Conservation (phyloP, 1,140 invertebrate species). For the Polyergus mexicanus region DNA sequence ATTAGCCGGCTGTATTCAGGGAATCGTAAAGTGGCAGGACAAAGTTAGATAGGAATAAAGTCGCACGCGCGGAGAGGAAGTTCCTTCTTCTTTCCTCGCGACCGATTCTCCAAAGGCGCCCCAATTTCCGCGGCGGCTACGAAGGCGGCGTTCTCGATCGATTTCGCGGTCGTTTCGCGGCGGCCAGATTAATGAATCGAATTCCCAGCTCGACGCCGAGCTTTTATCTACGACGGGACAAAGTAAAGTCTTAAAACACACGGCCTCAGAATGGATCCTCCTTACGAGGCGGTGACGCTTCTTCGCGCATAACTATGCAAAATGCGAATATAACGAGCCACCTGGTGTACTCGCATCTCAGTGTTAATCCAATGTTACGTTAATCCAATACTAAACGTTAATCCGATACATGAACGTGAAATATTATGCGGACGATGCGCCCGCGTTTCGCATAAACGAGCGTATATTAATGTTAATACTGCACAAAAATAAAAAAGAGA, state of each 20-base stretch:
- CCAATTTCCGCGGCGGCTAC: constrained; percentile 42
- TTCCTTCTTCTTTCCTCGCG: neutral
- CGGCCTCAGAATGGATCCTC: constrained; percentile 31
- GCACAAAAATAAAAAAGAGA: neutral
- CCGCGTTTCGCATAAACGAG: neutral
- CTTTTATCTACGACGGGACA: constrained; percentile 45
- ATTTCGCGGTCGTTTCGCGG: constrained; percentile 61
- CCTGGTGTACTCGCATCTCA: neutral
- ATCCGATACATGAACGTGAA: constrained; percentile 49
- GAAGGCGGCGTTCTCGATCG: constrained; percentile 28
- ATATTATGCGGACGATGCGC: constrained; percentile 18
- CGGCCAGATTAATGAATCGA: constrained; percentile 60
- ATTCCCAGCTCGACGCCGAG: constrained; percentile 30
- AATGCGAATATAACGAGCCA: constrained; percentile 39
- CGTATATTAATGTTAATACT: constrained; percentile 26
- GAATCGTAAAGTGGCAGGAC: constrained; percentile 46
- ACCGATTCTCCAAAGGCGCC: neutral
- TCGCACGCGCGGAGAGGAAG: neutral
- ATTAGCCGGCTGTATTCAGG: constrained; percentile 62
- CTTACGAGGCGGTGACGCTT: neutral
- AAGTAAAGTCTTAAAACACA: constrained; percentile 47
- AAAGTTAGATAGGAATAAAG: constrained; percentile 53
- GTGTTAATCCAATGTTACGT: neutral
- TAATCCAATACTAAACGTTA: constrained; percentile 43
- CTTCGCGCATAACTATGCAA: constrained; percentile 39